Evolutionary conservation across 2,797 vertebrate species (phyloP), one percentile per base, ranked within the genome.

Genomic region (Diplodus puntazzo): DNA sequence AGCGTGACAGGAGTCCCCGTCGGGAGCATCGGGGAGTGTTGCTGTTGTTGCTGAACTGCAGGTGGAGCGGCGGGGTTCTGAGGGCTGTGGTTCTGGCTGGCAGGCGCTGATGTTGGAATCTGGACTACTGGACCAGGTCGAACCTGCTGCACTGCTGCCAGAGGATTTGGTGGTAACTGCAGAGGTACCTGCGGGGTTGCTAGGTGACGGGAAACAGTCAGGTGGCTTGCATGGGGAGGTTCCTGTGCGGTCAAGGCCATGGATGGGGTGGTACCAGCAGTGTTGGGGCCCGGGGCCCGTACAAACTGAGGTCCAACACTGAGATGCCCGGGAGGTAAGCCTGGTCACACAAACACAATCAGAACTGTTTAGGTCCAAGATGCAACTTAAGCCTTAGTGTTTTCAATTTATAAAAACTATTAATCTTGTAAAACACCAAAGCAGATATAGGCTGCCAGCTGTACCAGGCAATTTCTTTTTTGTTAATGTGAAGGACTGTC

Each of bases 1-100:
- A 99, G 95, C 1, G 98, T 97, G 80, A 99, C 97, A 20, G 98
- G 97, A 0, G 94, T 86, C 89, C 97, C 96, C 18, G 95, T 96
- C 68, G 97, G 96, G 81, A 97, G 93, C 89, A 98, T 95, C 74
- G 97, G 95, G 73, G 97, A 95, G 88, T 96, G 95, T 82, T 97
- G 95, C 89, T 96, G 97, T 52, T 73, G 87, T 11, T 85, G 91
- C 58, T 86, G 91, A 55, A 82, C 23, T 2, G 54, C 39, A 4
- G 73, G 55, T 11, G 81, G 92, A 91, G 81, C 92, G 79, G 78
- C 92, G 86, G 81, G 94, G 65, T 45, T 90, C 80, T 88, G 90
- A 7, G 92, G 84, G 76, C 95, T 96, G 94, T 96, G 96, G 91
- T 97, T 98, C 84, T 96, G 96, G 70, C 95, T 89, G 81, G 94